Conservation (phyloP, 35 echinoderm and acorn worm genomes). For the Lytechinus pictus region DNA sequence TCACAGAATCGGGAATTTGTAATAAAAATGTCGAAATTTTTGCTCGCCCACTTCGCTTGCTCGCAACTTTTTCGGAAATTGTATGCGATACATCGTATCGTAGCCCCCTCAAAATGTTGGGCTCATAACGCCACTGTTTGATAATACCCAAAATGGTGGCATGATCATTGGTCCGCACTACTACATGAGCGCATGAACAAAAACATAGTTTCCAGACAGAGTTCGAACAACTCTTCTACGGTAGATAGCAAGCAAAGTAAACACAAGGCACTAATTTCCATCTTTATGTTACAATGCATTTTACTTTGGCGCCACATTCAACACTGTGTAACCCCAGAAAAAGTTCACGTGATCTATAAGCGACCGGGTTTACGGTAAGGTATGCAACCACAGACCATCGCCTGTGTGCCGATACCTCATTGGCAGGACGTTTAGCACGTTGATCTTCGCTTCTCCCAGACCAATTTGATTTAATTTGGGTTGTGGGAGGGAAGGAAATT, state of each 20-base stretch:
- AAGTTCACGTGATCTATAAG: conserved; percentile 6
- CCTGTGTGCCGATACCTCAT: background rate
- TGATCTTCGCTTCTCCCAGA: background rate
- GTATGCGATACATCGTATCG: no score
- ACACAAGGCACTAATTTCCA: background rate
- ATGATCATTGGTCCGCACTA: no score
- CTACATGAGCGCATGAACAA: no score
- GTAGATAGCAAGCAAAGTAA: background rate
- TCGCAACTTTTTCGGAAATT: no score
- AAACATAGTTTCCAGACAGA: background rate
- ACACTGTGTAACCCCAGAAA: background rate
- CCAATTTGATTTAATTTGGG: conserved; percentile 37
- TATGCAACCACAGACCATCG: background rate
- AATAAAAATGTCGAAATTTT: no score
- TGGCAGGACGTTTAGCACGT: background rate
- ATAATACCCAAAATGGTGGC: no score
- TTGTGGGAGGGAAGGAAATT: conserved; percentile 33
- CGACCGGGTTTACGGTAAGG: background rate
- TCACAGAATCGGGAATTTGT: no score
- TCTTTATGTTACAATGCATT: background rate
- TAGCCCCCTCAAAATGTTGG: no score
- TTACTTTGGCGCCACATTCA: background rate
- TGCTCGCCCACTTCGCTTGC: no score
- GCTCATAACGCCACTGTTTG: no score
- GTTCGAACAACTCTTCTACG: background rate